phyloP scores from a whole-genome alignment of 2,888 invertebrate genomes.

The Rhagium mordax region DNA sequence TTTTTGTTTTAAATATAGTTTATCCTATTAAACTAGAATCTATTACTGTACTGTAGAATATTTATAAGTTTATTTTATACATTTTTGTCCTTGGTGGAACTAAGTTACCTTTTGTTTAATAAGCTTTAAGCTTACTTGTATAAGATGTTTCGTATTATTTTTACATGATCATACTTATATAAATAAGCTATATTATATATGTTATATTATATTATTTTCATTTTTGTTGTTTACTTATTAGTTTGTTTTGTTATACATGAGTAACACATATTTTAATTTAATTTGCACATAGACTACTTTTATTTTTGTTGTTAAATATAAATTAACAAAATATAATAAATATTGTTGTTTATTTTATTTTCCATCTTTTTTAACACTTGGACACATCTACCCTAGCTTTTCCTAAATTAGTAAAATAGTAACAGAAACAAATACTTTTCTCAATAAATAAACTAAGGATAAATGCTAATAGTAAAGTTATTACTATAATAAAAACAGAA shows the following conservation, averaged over 20 bases:
- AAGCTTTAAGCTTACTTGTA: constrained; percentile 1
- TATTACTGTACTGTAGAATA: constrained; percentile 10
- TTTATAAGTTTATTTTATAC: constrained; percentile 9
- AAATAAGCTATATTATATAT: background rate
- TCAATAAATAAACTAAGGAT: no score
- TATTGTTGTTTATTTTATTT: no score
- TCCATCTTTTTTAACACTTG: no score
- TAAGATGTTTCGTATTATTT: constrained; percentile 7
- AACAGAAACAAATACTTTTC: no score
- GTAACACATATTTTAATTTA: background rate
- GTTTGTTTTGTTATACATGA: background rate
- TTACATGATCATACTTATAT: background rate
- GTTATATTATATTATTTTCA: background rate
- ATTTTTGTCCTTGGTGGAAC: constrained; percentile 37
- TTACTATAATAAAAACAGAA: no score
- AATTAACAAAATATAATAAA: background rate
- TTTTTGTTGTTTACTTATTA: background rate
- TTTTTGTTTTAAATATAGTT: background rate
- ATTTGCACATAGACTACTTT: background rate
- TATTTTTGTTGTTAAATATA: background rate
- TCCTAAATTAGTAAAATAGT: no score
- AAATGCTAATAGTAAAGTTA: no score
- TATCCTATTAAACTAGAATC: background rate
- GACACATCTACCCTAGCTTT: no score
- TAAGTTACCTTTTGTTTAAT: constrained; percentile 37